Evolutionary conservation across 2,888 invertebrate species (phyloP), one percentile per base, ranked within the genome.

Genomic region (Spisula solida): DNA sequence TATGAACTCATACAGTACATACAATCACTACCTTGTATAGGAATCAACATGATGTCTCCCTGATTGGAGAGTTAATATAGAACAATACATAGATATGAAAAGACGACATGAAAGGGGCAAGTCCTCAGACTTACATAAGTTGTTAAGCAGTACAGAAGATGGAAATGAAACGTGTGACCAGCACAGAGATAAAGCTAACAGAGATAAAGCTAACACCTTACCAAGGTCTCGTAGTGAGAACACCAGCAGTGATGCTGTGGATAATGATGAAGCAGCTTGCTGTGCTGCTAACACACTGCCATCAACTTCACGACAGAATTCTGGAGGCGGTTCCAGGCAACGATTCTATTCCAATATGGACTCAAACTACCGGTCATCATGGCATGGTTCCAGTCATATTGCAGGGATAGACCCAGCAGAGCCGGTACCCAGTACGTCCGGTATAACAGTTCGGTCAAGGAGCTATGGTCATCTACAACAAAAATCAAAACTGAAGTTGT

Each of bases 341-440:
- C 10, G 85, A n/a, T 79, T 79, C 78, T 79, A 41, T 56, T 55
- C 85, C 56, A 85, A 85, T 31, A 51, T 25, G 55, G 87, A 87
- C n/a, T 20, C 87, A 60, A 34, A 60, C 34, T 82, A 88, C 70
- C 86, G 92, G 47, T 86, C 92, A 5, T 92, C 92, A n/a, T 92
- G 92, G 92, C 92, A 91, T 87, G 91, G 92, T 20, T 78, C 89
- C 14, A 85, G 82, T 51, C 81, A 48, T 41, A 41, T n/a, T 20
- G 31, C 80, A 82, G 75, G 81, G 56, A 48, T 78, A 31, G 81
- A 80, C 48, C 86, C 79, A 81, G 86, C 83, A 55, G 81, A 83
- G 66, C 51, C 80, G 29, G 34, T 18, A 20, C 85, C 60, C 8
- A 78, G 84, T 70, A 56, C 89, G 70, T 89, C 86, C 75, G 83